A percentile compares a stretch with the other conserved stretches of the same genome.
These are phyloP conservation scores for Poecilia gillii DNA, from an alignment of 2,797 vertebrate species.

Conservation along the genomic window DNA sequence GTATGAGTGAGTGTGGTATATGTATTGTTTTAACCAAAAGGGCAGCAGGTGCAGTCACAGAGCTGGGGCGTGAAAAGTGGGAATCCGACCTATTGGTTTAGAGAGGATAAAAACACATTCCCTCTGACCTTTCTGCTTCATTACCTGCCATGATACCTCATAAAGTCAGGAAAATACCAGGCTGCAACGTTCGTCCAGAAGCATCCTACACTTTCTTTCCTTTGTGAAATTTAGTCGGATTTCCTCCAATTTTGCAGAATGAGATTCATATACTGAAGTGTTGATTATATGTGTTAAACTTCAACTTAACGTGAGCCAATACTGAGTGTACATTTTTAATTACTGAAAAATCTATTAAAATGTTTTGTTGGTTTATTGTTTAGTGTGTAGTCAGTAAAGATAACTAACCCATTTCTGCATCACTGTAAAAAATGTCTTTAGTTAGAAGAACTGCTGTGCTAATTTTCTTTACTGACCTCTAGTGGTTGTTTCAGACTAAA, in stretches of 20 bases:
- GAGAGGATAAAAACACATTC: conserved; percentile 68
- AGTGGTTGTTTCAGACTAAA: conserved; percentile 26
- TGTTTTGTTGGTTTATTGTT: neutral
- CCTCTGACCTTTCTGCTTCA: conserved; percentile 74
- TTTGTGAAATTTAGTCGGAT: neutral
- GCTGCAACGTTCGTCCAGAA: conserved; percentile 21
- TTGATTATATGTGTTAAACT: neutral
- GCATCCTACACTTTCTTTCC: neutral
- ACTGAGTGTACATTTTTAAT: neutral
- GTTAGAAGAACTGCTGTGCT: neutral
- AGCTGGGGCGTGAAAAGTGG: conserved; percentile 70
- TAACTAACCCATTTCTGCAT: neutral
- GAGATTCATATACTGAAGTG: neutral
- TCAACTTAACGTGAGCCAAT: neutral
- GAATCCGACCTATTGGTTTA: conserved; percentile 74
- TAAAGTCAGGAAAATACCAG: conserved; percentile 61
- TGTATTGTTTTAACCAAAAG: conserved; percentile 71
- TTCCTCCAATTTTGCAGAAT: neutral
- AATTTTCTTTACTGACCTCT: conserved; percentile 62
- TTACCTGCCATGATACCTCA: conserved; percentile 67
- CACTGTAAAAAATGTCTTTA: neutral
- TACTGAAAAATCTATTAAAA: too few relatives aligned
- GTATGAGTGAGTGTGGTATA: conserved; percentile 67
- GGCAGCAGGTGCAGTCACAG: conserved; percentile 75
- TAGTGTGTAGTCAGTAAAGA: neutral